Percentiles rank a stretch among this genome's conserved stretches.
Conservation (phyloP, 2,888 invertebrate genomes). For the Cylindroiulus punctatus region DNA sequence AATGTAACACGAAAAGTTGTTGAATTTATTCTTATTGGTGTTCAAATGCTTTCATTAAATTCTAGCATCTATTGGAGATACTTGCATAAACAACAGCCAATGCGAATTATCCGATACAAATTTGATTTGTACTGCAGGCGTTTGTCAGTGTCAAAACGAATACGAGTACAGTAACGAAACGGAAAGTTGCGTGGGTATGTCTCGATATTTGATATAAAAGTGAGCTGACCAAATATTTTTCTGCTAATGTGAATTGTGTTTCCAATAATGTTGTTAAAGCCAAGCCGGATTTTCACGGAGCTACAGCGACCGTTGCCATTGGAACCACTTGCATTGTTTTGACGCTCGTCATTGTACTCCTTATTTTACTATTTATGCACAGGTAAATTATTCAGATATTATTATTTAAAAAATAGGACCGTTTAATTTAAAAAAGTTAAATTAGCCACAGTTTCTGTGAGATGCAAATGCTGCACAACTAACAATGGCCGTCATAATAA, state of each 20-base stretch:
- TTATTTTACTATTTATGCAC: background rate
- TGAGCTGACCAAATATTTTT: background rate
- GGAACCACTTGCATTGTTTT: slow-evolving; percentile 14
- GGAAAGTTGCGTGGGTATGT: background rate
- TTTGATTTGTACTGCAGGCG: background rate
- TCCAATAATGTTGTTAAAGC: background rate
- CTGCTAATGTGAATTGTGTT: background rate
- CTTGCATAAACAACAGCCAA: background rate
- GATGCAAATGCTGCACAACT: no score
- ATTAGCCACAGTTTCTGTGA: no score
- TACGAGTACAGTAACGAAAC: background rate
- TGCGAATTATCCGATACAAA: background rate
- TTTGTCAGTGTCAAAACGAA: background rate
- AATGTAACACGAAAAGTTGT: background rate
- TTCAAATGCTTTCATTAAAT: background rate
- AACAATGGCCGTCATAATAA: no score
- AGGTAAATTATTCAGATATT: background rate
- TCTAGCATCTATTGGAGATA: background rate
- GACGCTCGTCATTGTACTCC: background rate
- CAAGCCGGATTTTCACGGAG: background rate
- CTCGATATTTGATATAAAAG: background rate
- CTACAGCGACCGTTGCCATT: background rate
- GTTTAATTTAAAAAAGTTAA: no score
- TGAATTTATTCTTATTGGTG: no score
- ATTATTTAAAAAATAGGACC: no score